Evolutionary conservation across 2,888 invertebrate species (phyloP).

Genomic region (Hypomecis atomaria): DNA sequence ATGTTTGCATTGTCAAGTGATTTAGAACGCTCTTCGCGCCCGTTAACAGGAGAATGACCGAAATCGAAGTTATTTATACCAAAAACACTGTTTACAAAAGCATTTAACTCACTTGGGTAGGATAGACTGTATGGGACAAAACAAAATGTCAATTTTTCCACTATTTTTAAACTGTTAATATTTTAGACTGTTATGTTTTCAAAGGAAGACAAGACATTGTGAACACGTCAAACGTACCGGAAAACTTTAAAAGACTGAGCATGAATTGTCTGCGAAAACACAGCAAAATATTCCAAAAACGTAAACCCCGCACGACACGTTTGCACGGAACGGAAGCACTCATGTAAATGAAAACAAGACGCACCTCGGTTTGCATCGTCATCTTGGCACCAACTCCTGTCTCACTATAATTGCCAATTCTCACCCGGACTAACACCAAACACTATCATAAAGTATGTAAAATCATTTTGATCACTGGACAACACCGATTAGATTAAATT

Average conservation of each 20-base stretch:
- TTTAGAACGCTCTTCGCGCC: slow-evolving; percentile 18
- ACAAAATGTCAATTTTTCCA: no score
- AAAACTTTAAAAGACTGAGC: background rate
- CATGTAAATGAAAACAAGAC: slow-evolving; percentile 63
- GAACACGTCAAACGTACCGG: slow-evolving; percentile 4
- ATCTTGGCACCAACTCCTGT: slow-evolving; percentile 68
- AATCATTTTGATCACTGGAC: slow-evolving; percentile 33
- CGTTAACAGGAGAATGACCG: slow-evolving; percentile 26
- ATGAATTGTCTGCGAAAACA: background rate
- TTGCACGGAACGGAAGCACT: slow-evolving; percentile 34
- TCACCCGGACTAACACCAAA: slow-evolving; percentile 21
- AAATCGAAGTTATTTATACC: slow-evolving; percentile 12
- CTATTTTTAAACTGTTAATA: no score
- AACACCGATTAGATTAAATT: slow-evolving; percentile 15
- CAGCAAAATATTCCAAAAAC: background rate
- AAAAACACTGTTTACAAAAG: background rate
- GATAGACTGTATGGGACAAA: background rate
- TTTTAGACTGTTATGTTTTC: no score
- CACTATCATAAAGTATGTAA: slow-evolving; percentile 21
- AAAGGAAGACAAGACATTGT: background rate
- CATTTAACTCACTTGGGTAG: background rate
- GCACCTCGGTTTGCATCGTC: slow-evolving; percentile 57
- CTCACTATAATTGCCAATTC: slow-evolving; percentile 41
- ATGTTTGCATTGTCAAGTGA: slow-evolving; percentile 24
- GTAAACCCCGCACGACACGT: slow-evolving; percentile 10